phyloP scores from a whole-genome alignment of 2,888 invertebrate genomes.

The Argynnis bischoffii region DNA sequence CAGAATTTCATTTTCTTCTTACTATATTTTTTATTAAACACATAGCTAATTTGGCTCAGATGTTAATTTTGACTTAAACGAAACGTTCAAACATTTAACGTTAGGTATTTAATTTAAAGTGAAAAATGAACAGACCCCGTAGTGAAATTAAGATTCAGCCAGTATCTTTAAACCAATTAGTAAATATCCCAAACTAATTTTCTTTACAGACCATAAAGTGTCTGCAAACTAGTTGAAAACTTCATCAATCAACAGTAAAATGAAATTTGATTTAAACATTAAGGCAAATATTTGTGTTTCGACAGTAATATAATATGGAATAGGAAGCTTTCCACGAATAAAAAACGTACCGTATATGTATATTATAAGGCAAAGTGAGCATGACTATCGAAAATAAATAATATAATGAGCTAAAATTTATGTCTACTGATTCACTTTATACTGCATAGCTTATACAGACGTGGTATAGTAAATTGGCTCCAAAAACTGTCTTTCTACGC shows the following conservation, averaged over 20 bases:
- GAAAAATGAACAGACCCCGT: no score
- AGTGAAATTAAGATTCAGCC: slow-evolving; percentile 4
- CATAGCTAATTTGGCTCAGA: no score
- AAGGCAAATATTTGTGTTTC: slow-evolving; percentile 21
- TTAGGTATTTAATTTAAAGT: no score
- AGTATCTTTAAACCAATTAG: slow-evolving; percentile 24
- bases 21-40: no score
- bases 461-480: no score
- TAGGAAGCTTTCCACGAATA: slow-evolving; percentile 4
- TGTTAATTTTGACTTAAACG: no score
- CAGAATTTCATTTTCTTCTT: no score
- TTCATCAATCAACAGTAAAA: slow-evolving; percentile 24
- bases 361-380: slow-evolving; percentile 6
- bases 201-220: slow-evolving; percentile 20
- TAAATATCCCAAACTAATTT: slow-evolving; percentile 29
- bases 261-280: slow-evolving; percentile 29
- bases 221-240: slow-evolving; percentile 16
- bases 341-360: background rate
- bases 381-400: slow-evolving; percentile 1
- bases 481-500: no score
- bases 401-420: no score
- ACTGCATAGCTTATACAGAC: no score
- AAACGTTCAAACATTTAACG: no score
- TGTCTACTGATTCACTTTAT: no score
- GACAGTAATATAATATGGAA: slow-evolving; percentile 2